phyloP scores from a whole-genome alignment of 2,797 vertebrate species.

The Pipistrellus nathusii region DNA sequence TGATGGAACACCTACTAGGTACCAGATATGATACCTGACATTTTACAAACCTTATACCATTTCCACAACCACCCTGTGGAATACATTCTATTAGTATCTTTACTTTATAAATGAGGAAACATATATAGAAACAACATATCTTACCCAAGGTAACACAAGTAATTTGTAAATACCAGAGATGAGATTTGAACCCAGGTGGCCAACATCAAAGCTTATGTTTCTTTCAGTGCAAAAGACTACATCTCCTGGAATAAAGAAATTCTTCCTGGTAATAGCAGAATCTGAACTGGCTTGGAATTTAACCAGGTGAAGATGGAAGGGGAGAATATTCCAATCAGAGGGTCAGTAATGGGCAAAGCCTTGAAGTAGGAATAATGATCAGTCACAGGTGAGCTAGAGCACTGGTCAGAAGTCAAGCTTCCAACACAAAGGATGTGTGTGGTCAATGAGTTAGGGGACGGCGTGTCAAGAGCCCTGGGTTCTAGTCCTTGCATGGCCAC shows the following conservation, averaged over 20 bases:
- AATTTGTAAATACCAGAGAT: background rate
- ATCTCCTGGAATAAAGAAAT: conserved; percentile 7
- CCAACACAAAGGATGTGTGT: background rate
- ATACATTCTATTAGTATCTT: background rate
- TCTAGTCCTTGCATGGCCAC: background rate
- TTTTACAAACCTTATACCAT: background rate
- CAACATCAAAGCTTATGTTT: background rate
- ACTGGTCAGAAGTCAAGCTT: background rate
- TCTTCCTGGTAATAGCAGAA: background rate
- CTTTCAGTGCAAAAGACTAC: background rate
- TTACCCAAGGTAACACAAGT: background rate
- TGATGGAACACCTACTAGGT: background rate
- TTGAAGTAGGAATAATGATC: background rate
- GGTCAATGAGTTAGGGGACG: background rate
- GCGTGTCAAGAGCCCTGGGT: background rate
- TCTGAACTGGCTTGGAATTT: background rate
- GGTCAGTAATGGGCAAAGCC: background rate
- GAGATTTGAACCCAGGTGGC: background rate
- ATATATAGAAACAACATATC: background rate
- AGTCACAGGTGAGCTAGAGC: background rate
- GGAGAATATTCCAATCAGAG: background rate
- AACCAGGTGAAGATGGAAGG: background rate
- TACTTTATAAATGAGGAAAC: background rate
- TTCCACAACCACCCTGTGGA: background rate
- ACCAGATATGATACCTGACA: background rate